Base-by-base conservation (phyloP, 2,113 vertebrate species). In the Trogon melanurus region DNA sequence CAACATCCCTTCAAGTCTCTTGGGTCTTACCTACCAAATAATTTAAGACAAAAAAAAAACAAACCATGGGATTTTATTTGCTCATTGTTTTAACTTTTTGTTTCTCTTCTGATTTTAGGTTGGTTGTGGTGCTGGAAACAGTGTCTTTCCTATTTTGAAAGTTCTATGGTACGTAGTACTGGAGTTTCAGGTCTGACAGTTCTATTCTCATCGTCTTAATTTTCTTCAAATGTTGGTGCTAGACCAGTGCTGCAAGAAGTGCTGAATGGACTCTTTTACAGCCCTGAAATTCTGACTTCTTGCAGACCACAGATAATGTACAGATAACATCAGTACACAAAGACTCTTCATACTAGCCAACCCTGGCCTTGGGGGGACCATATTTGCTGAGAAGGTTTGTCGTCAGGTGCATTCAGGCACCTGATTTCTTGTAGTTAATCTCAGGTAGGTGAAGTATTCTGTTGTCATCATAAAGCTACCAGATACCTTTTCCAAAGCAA, bases 51-150 rank as follows among this genome's bases (percentile, higher is more conserved):
- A 91, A 95, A 75, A 38, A 13, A 36, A 6, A 14, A 8, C 41
- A 41, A 41, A 41, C 41, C 10, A 13, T 41, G 41, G 13, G 41
- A 10, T 41, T 41, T 41, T 11, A 41, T 71, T 97, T 95, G 13
- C 26, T 87, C 13, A 64, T 74, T 83, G 25, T 72, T 86, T 69
- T 91, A 75, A 83, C 61, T 88, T 88, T 64, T 75, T 95, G 10
- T 92, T 96, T 97, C 22, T 97, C 41, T 89, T 95, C 69, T 85
- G 32, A 79, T 97, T 96, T 96, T 97, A 99, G 99, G 98, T 99
- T 96, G 99, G 99, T 87, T 99, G 99, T 97, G 99, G 99, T 66
- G 98, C 98, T 95, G 99, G 99, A 82, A 99, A 99, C 98, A 99
- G 99, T 95, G 98, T 99, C 71, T 99, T 99, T 97, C 99, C 99